phyloP scores from a whole-genome alignment of 2,888 invertebrate genomes.

The Idaea biselata region DNA sequence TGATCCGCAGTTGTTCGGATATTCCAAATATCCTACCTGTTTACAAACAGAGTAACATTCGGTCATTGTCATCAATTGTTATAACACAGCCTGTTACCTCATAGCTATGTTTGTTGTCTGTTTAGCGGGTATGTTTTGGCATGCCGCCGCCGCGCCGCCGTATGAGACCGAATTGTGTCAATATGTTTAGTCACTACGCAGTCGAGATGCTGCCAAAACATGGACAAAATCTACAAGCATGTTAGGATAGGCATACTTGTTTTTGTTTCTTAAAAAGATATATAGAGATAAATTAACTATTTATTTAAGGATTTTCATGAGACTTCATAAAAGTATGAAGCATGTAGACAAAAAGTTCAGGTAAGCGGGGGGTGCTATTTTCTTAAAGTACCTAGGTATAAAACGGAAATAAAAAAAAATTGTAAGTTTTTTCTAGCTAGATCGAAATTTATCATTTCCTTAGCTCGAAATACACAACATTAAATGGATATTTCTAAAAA shows the following conservation, averaged over 20 bases:
- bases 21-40: slow-evolving; percentile 13
- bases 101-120: slow-evolving; percentile 48
- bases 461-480: too few species aligned
- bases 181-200: slow-evolving; percentile 43
- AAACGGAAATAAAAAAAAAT: too few species aligned
- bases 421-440: too few species aligned
- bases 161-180: slow-evolving; percentile 55
- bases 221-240: neutral
- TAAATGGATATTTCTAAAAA: too few species aligned
- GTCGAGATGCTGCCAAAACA: slow-evolving; percentile 6
- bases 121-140: slow-evolving; percentile 58
- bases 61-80: slow-evolving; percentile 27
- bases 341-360: too few species aligned
- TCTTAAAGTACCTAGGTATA: too few species aligned
- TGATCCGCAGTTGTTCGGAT: slow-evolving; percentile 6
- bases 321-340: too few species aligned
- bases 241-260: neutral
- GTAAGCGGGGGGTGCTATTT: too few species aligned
- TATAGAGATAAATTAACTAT: too few species aligned
- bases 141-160: slow-evolving; percentile 42
- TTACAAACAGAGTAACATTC: slow-evolving; percentile 25
- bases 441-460: too few species aligned
- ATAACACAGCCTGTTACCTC: slow-evolving; percentile 25
- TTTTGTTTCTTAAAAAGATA: too few species aligned
- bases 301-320: too few species aligned